These are phyloP conservation scores for Tricholaema leucomelas DNA, from an alignment of 2,113 vertebrate species.

Conservation along the genomic window DNA sequence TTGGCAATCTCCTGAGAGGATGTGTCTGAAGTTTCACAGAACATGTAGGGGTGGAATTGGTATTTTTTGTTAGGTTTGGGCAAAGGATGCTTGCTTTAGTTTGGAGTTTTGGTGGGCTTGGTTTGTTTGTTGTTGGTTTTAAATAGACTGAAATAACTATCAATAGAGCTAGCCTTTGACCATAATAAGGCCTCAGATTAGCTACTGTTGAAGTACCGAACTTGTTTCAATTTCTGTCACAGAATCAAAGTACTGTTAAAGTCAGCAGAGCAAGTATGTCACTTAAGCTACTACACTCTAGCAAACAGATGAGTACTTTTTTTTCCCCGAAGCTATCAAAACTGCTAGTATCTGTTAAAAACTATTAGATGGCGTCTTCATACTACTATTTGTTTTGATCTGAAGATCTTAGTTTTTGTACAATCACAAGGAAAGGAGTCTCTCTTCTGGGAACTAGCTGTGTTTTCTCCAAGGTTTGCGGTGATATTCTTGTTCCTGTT, in stretches of 20 bases:
- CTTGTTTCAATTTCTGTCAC: not conserved
- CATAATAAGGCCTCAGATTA: not conserved
- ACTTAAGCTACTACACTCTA: not conserved
- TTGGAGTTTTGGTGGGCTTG: not conserved
- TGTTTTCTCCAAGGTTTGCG: not conserved
- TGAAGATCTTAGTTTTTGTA: not conserved
- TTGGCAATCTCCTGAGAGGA: not conserved
- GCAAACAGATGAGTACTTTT: not conserved
- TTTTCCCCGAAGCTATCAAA: not conserved
- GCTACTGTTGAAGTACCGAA: not conserved
- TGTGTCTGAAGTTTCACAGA: not conserved
- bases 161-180: not conserved
- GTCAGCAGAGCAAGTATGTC: not conserved
- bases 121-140: not conserved
- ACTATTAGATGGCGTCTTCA: not conserved
- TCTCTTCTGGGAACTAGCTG: not conserved
- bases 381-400: not conserved
- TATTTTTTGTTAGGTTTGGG: not conserved
- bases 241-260: not conserved
- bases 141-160: not conserved
- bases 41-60: not conserved
- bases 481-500: not conserved
- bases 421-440: not conserved
- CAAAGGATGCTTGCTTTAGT: not conserved
- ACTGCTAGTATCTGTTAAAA: not conserved